phyloP scores from a whole-genome alignment of 1,140 invertebrate genomes.

The Myzus persicae region DNA sequence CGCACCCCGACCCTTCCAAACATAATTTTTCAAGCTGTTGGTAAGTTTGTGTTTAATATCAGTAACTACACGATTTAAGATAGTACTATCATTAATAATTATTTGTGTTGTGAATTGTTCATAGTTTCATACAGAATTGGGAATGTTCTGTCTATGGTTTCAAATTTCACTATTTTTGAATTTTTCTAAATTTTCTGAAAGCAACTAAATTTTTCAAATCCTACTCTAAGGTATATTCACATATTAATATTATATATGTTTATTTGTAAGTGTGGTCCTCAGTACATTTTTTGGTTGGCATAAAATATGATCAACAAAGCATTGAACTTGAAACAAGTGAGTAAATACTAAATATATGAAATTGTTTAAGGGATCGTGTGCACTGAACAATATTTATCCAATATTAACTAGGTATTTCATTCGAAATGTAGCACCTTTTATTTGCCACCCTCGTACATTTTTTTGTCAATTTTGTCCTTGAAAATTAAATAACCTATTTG shows the following conservation, averaged over 20 bases:
- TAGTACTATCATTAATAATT: too few species aligned
- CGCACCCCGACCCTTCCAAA: too few species aligned
- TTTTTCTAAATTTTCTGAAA: not conserved
- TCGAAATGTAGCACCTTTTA: not conserved
- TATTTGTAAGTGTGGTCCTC: not conserved
- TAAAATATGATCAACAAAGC: conserved; percentile 48
- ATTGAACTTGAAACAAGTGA: conserved; percentile 44
- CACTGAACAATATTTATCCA: not conserved
- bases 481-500: too few species aligned
- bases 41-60: too few species aligned
- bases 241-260: not conserved
- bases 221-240: not conserved
- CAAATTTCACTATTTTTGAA: too few species aligned
- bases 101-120: too few species aligned
- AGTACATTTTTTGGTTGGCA: not conserved
- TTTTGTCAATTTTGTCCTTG: too few species aligned
- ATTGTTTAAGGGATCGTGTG: not conserved
- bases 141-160: too few species aligned
- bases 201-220: not conserved
- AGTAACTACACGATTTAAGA: too few species aligned
- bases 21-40: too few species aligned
- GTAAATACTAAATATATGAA: not conserved
- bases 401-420: not conserved
- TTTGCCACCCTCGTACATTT: not conserved
- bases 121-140: too few species aligned